Percentiles rank a stretch among this genome's conserved stretches.
Conservation (phyloP, 1,140 invertebrate genomes). For the Lucilia cuprina region DNA sequence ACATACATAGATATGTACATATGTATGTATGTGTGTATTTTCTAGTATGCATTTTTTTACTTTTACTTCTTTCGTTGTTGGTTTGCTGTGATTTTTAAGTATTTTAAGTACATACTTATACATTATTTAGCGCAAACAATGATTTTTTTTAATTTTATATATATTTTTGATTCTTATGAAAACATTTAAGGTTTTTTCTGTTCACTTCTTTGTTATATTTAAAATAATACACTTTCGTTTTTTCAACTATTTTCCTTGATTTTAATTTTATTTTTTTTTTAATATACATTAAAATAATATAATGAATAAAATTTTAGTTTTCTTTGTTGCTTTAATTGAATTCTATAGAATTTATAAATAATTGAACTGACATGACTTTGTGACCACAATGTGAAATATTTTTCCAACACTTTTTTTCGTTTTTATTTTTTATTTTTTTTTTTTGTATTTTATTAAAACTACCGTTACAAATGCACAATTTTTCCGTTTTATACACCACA, state of each 20-base stretch:
- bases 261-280: neutral
- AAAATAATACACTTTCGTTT: neutral
- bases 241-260: neutral
- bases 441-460: neutral
- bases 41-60: neutral
- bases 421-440: neutral
- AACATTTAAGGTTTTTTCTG: neutral
- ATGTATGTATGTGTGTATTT: neutral
- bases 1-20: neutral
- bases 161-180: neutral
- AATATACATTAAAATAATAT: neutral
- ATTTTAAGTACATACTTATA: neutral
- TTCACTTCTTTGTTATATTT: neutral
- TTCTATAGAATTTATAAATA: neutral
- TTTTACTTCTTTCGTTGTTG: neutral
- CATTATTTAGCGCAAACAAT: neutral
- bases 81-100: neutral
- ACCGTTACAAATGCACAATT: conserved; percentile 27
- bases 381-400: conserved; percentile 8
- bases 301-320: neutral
- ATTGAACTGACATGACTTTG: conserved; percentile 20
- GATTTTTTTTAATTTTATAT: neutral
- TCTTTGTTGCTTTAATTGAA: neutral
- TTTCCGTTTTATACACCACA: neutral
- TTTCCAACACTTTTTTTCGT: conserved; percentile 21